Percentiles rank a stretch among this genome's conserved stretches.
These are phyloP conservation scores for Centroberyx gerrardi DNA, from an alignment of 2,797 vertebrate genomes.

Conservation along the genomic window DNA sequence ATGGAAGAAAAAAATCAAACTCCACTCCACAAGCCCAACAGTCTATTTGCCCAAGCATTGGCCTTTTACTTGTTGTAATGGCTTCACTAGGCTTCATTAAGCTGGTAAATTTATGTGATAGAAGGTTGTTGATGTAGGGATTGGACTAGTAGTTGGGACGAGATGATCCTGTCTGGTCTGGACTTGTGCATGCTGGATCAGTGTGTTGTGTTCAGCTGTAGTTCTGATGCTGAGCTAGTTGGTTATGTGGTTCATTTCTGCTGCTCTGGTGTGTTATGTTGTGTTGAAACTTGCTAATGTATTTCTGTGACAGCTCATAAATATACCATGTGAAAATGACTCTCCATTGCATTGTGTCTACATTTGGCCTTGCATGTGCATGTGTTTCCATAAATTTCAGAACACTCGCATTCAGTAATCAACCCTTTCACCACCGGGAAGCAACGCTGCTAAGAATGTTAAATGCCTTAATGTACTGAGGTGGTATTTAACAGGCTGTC, in stretches of 20 bases:
- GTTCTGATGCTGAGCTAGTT: too few species aligned
- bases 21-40: background rate
- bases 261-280: background rate
- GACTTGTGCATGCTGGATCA: background rate
- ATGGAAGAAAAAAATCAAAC: slow-evolving; percentile 10
- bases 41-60: background rate
- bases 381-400: slow-evolving; percentile 23
- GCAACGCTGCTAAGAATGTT: background rate
- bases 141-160: background rate
- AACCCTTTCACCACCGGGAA: background rate
- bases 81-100: slow-evolving; percentile 19
- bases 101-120: background rate
- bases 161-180: background rate
- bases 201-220: background rate
- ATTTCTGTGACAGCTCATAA: background rate
- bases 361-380: slow-evolving; percentile 7
- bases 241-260: background rate
- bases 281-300: background rate
- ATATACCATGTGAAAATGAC: background rate
- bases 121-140: background rate
- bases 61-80: background rate
- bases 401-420: background rate
- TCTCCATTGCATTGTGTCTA: background rate
- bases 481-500: slow-evolving; percentile 3
- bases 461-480: background rate